Evolutionary conservation across 53 echinoderm and acorn worm genomes (phyloP), one percentile per base, ranked within the genome.

Genomic region (Echinarachnius parma): DNA sequence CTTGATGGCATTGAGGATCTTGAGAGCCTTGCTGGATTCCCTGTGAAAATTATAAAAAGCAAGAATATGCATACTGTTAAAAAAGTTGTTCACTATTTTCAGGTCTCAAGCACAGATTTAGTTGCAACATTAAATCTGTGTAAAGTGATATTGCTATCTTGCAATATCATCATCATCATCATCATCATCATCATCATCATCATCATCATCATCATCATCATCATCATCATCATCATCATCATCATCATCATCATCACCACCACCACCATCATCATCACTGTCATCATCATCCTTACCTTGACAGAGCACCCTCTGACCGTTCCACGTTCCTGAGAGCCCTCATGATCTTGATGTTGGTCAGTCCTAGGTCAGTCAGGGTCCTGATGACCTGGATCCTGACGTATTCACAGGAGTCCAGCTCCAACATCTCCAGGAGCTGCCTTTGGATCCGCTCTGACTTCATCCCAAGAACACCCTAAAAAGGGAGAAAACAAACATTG

Each of bases 401-500:
- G 53, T 90, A 98, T 58, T 98, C 98, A 25, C 91, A 87, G 29
- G 91, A 88, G 61, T 98, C 98, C 18, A 98, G 60, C 57, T 92
- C 98, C 61, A 98, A 57, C 98, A 98, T 91, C 61, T 98, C 98
- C 16, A 98, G 83, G 3, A 98, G 70, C 1, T 49, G 76, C 10
- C 88, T 78, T 59, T 91, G 78, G 37, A 88, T 86, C 39, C 79
- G 67, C 66, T 98, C 98, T 8, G 77, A 66, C 39, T 88, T 98
- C 91, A 98, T 91, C 1, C 86, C 98, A 15, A 98, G 79, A 15
- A 98, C 98, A 46, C 98, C 98, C 96, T 96, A 50, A 3, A 21
- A 68, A 39, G 13, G 0, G 25, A 47, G 24, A 62, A 62, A 21
- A 9, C 22, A 5, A 31, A 62, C 2, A 57, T 34, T 36, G 9